A percentile compares a stretch with the other conserved stretches of the same genome.
Evolutionary conservation across 2,888 invertebrate species (phyloP).

Genomic region (Dolomedes plantarius): DNA sequence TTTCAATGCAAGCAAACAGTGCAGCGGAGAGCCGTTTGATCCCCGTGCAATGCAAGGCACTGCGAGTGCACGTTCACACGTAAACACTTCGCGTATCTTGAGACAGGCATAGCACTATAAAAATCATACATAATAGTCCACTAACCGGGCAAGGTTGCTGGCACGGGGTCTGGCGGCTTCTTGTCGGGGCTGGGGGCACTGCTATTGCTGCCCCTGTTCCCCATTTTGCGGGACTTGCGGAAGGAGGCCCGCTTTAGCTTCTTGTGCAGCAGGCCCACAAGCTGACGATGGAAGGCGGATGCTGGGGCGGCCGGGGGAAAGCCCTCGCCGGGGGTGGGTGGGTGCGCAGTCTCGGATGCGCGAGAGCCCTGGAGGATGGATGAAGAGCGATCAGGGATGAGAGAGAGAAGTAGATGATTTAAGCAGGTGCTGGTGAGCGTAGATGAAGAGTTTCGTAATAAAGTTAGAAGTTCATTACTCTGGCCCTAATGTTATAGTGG

Average conservation of each 20-base stretch:
- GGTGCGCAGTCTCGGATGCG: conserved; percentile 38
- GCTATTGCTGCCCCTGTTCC: conserved; percentile 58
- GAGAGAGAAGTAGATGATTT: neutral
- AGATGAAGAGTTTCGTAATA: conserved; percentile 15
- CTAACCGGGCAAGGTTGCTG: conserved; percentile 36
- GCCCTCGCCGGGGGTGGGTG: conserved; percentile 28
- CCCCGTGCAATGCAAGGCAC: too few species aligned
- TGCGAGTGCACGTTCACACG: too few species aligned
- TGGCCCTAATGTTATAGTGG: neutral
- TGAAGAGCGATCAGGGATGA: conserved; percentile 16
- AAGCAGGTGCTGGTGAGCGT: neutral
- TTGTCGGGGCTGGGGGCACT: conserved; percentile 56
- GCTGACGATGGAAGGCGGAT: conserved; percentile 40
- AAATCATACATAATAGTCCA: too few species aligned
- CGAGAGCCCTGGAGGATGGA: conserved; percentile 42
- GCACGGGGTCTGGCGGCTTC: neutral
- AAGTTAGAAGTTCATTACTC: neutral
- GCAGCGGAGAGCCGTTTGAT: too few species aligned
- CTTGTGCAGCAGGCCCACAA: conserved; percentile 34
- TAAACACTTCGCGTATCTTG: too few species aligned
- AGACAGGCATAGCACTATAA: too few species aligned
- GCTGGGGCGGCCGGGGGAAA: conserved; percentile 5
- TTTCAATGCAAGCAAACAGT: too few species aligned
- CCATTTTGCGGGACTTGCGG: conserved; percentile 32
- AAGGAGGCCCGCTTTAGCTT: conserved; percentile 18